phyloP scores from a whole-genome alignment of 2,797 vertebrate genomes.

The Alcedo quadribrachys region DNA sequence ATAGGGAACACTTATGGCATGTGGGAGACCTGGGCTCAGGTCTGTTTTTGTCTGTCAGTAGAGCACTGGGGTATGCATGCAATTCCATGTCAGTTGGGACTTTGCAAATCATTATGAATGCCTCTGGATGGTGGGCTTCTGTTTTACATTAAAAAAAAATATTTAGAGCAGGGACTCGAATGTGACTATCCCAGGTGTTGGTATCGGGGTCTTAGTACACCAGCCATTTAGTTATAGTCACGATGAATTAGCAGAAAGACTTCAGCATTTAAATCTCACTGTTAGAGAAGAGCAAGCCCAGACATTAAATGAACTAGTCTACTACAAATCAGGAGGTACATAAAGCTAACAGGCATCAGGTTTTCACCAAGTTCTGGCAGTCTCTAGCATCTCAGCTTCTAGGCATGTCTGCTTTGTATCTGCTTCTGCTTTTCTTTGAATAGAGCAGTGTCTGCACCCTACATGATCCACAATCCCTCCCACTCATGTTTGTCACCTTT shows the following conservation, averaged over 20 bases:
- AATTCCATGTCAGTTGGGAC: background rate
- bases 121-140: background rate
- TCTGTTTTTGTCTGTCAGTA: background rate
- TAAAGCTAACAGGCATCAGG: background rate
- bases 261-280: background rate
- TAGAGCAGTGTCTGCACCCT: background rate
- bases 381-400: background rate
- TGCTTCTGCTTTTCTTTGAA: background rate
- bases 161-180: background rate
- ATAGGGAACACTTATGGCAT: background rate
- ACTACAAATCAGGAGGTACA: background rate
- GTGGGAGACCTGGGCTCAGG: background rate
- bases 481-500: background rate
- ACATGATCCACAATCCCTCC: background rate
- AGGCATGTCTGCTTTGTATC: background rate
- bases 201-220: background rate
- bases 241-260: background rate
- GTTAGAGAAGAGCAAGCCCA: background rate
- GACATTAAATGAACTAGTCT: background rate
- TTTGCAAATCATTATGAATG: background rate
- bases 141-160: background rate
- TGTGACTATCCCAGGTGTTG: background rate
- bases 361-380: slow-evolving; percentile 1
- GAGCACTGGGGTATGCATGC: background rate
- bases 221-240: background rate